Conservation (phyloP, 2,888 invertebrate genomes). For the Hedychridium roseum region DNA sequence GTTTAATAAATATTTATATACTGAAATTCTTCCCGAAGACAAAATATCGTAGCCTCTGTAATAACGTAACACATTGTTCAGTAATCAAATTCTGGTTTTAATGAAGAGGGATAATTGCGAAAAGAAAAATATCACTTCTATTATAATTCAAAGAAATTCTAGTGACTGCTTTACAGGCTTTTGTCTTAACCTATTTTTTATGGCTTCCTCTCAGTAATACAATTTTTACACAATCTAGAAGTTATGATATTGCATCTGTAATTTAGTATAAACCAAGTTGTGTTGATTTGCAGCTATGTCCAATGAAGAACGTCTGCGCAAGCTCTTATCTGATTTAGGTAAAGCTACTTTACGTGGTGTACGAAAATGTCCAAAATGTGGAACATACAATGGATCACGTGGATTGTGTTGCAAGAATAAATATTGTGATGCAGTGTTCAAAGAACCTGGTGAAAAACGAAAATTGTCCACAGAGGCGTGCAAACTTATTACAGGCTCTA, state of each 20-base stretch:
- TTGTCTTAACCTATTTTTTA: background rate
- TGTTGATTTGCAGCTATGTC: constrained; percentile 48
- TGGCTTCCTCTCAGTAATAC: background rate
- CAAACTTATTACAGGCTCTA: constrained; percentile 71
- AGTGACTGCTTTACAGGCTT: background rate
- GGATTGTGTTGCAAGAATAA: constrained; percentile 79
- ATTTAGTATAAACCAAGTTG: too few species aligned
- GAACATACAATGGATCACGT: constrained; percentile 78
- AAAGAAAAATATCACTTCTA: background rate
- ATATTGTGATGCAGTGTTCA: constrained; percentile 73
- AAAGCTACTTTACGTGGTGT: constrained; percentile 76
- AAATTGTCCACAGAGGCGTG: constrained; percentile 72
- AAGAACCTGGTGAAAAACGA: constrained; percentile 68
- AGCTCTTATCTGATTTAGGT: constrained; percentile 68
- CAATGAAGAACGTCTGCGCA: constrained; percentile 60
- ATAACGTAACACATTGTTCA: background rate
- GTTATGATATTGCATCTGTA: too few species aligned
- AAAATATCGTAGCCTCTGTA: background rate
- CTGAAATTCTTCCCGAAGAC: background rate
- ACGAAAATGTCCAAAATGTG: constrained; percentile 78
- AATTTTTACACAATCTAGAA: background rate
- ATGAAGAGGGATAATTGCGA: background rate
- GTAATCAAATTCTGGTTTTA: background rate
- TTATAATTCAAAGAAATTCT: background rate
- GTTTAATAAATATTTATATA: background rate